Percentiles rank a stretch among this genome's conserved stretches.
Evolutionary conservation across 1,140 invertebrate genomes (phyloP).

Genomic region (Neodiprion fabricii): DNA sequence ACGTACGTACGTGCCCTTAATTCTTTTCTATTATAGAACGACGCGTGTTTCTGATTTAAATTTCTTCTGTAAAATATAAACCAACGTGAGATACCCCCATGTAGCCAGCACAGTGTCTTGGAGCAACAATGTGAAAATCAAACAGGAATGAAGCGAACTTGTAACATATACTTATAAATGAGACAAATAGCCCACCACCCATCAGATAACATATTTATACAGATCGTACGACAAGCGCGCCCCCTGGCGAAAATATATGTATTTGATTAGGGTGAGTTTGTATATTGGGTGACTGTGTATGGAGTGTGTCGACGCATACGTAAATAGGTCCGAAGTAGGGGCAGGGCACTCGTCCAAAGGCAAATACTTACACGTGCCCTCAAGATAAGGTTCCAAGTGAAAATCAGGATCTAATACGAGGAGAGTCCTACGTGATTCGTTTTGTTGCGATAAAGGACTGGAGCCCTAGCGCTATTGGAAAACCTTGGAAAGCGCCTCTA

Average conservation of each 20-base stretch:
- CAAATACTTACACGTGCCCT: conserved; percentile 45
- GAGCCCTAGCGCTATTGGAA: too few species aligned
- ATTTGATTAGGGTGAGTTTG: conserved; percentile 40
- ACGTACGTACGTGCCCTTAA: too few species aligned
- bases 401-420: background rate
- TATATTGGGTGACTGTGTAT: conserved; percentile 34
- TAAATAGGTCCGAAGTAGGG: conserved; percentile 38
- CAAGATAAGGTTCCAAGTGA: conserved; percentile 42
- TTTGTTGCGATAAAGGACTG: too few species aligned
- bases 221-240: background rate
- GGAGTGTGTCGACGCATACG: conserved; percentile 49
- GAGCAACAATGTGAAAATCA: too few species aligned
- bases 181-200: background rate
- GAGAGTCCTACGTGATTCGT: too few species aligned
- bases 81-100: too few species aligned
- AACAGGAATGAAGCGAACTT: too few species aligned
- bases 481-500: too few species aligned
- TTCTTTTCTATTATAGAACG: too few species aligned
- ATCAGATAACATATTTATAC: background rate
- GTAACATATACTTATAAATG: background rate
- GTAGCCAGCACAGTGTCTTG: too few species aligned
- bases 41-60: too few species aligned
- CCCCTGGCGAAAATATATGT: conserved; percentile 26
- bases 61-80: too few species aligned
- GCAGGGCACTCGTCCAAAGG: conserved; percentile 35